Evolutionary conservation across 2,797 vertebrate species (phyloP).

Genomic region (Xiphorhynchus erythropygius): DNA sequence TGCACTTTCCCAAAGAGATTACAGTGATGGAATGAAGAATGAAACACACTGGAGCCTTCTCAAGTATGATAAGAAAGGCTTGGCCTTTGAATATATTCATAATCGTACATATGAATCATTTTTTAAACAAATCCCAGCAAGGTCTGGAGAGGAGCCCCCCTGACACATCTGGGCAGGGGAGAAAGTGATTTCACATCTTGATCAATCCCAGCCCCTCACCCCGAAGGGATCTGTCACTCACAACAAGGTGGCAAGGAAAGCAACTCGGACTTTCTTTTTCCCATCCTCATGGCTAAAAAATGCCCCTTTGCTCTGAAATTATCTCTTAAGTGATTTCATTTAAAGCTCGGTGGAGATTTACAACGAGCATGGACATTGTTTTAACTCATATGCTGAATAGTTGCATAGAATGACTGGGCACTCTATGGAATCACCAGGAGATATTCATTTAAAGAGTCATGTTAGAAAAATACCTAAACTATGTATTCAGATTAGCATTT

Average conservation of each 20-base stretch:
- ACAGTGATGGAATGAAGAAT: not conserved
- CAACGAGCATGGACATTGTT: not conserved
- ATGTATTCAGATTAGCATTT: not conserved
- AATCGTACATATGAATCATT: not conserved
- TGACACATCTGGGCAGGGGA: not conserved
- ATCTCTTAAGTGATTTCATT: not conserved
- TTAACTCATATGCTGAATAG: not conserved
- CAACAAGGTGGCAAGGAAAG: not conserved
- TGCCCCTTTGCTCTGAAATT: not conserved
- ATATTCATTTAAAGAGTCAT: not conserved
- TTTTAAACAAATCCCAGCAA: not conserved
- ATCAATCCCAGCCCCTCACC: constrained; percentile 3
- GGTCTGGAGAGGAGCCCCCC: not conserved
- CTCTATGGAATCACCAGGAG: not conserved
- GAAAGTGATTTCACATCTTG: not conserved
- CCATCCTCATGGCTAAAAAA: not conserved
- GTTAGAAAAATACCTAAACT: not conserved
- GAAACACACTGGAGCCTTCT: not conserved
- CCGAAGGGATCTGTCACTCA: constrained; percentile 7
- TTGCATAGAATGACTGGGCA: not conserved
- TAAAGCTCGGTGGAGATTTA: not conserved
- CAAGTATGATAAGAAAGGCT: not conserved
- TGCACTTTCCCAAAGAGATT: not conserved
- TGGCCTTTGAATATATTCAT: not conserved
- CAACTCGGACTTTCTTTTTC: not conserved